A percentile compares a stretch with the other conserved stretches of the same genome.
These are phyloP conservation scores for Drosophila pachea DNA, from an alignment of 1,140 invertebrate species.

Conservation along the genomic window DNA sequence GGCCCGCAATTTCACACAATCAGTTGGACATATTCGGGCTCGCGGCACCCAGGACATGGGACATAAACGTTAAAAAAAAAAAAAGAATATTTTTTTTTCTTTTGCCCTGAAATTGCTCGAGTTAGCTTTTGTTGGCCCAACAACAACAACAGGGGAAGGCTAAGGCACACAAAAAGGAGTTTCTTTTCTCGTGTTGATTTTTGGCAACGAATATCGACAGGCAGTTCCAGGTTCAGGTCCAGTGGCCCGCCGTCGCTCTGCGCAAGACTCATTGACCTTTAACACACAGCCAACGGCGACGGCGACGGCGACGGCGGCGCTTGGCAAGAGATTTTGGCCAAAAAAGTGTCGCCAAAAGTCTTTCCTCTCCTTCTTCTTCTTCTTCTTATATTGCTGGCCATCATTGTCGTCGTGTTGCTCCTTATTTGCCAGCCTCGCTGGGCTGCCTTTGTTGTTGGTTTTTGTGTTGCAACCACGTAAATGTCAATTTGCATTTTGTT, in stretches of 20 bases:
- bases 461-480: conserved; percentile 73
- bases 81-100: no score
- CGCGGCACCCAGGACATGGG: not conserved
- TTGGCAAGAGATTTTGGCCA: conserved; percentile 38
- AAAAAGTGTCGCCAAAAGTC: conserved; percentile 66
- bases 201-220: conserved; percentile 30
- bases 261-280: conserved; percentile 70
- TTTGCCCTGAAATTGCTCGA: conserved; percentile 32
- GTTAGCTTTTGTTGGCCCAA: conserved; percentile 18
- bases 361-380: no score
- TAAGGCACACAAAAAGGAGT: conserved; percentile 8
- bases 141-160: not conserved
- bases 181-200: conserved; percentile 1
- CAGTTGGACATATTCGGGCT: conserved; percentile 2
- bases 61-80: conserved; percentile 8
- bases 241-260: conserved; percentile 49
- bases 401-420: conserved; percentile 62
- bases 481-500: conserved; percentile 76
- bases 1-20: conserved; percentile 42
- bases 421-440: conserved; percentile 65
- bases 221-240: conserved; percentile 67
- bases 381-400: conserved; percentile 36
- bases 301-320: conserved; percentile 3
- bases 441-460: conserved; percentile 41
- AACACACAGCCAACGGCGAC: conserved; percentile 48